phyloP scores from a whole-genome alignment of 2,113 vertebrate species.

The Elephas maximus region DNA sequence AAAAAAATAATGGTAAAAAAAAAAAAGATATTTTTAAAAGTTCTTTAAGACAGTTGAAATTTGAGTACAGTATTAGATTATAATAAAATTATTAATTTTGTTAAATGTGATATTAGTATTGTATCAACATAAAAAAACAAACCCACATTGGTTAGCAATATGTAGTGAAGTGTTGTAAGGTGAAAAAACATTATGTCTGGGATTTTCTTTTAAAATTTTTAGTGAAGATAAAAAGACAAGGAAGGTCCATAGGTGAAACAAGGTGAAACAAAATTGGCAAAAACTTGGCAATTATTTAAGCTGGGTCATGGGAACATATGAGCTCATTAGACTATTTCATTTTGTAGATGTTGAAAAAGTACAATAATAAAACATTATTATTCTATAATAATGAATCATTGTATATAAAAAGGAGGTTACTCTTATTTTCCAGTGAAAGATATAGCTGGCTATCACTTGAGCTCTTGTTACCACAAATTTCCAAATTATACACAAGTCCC shows the following conservation, averaged over 20 bases:
- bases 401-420: constrained; percentile 7
- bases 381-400: constrained; percentile 32
- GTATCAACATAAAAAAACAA: neutral
- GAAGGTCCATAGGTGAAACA: neutral
- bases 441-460: constrained; percentile 4
- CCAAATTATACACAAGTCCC: constrained; percentile 59
- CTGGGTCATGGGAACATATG: neutral
- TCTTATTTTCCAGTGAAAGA: constrained; percentile 13
- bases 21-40: neutral
- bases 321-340: neutral
- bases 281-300: neutral
- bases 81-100: neutral
- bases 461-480: constrained; percentile 59
- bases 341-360: neutral
- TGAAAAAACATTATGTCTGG: neutral
- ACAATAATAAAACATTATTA: constrained; percentile 7
- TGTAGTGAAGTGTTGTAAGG: neutral
- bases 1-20: neutral
- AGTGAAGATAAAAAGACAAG: constrained; percentile 42
- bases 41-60: neutral
- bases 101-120: neutral
- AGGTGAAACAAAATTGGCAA: neutral
- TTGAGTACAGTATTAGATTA: neutral
- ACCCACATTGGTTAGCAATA: neutral
- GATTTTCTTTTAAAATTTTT: neutral